Percentiles rank a stretch among this genome's conserved stretches.
These are phyloP conservation scores for Protosalanx chinensis DNA, from an alignment of 2,797 vertebrate genomes.

Conservation along the genomic window DNA sequence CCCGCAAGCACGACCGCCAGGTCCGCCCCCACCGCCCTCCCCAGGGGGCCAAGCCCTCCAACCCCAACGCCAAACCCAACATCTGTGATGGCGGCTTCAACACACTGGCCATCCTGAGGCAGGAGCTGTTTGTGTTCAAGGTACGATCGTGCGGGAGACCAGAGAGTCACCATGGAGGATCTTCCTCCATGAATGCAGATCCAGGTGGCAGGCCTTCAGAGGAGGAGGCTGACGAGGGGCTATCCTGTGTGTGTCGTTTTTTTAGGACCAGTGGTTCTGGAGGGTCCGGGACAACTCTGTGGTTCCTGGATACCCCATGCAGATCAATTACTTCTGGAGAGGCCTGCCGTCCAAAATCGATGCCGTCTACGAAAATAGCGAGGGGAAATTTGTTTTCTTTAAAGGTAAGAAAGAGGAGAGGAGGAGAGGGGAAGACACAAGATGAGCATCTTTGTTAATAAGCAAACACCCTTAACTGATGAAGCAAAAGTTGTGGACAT, in stretches of 20 bases:
- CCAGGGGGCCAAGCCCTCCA: constrained; percentile 85
- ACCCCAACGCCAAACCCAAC: constrained; percentile 93
- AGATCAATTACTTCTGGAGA: constrained; percentile 97
- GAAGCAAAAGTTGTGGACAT: too few species aligned
- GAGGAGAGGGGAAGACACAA: not conserved
- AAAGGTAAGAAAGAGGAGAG: constrained; percentile 81
- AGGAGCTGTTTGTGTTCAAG: constrained; percentile 99
- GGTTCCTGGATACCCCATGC: constrained; percentile 97
- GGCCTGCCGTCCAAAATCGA: constrained; percentile 93
- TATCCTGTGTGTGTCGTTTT: constrained; percentile 11
- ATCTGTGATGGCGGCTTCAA: constrained; percentile 99
- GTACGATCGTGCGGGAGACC: constrained; percentile 66
- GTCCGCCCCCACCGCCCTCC: constrained; percentile 89
- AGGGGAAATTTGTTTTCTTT: constrained; percentile 98
- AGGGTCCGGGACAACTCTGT: constrained; percentile 95
- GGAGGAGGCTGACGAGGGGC: not conserved
- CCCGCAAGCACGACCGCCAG: constrained; percentile 88
- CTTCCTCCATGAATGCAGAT: too few species aligned
- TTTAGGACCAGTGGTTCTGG: constrained; percentile 99
- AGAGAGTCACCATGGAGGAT: too few species aligned
- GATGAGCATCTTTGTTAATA: too few species aligned
- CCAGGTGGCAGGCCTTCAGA: too few species aligned
- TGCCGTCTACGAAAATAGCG: constrained; percentile 96
- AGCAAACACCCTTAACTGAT: not conserved
- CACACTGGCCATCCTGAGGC: constrained; percentile 93